Evolutionary conservation across 23 tunicate genomes (phyloP), one percentile per base, ranked within the genome.

Genomic region (Halocynthia roretzi): DNA sequence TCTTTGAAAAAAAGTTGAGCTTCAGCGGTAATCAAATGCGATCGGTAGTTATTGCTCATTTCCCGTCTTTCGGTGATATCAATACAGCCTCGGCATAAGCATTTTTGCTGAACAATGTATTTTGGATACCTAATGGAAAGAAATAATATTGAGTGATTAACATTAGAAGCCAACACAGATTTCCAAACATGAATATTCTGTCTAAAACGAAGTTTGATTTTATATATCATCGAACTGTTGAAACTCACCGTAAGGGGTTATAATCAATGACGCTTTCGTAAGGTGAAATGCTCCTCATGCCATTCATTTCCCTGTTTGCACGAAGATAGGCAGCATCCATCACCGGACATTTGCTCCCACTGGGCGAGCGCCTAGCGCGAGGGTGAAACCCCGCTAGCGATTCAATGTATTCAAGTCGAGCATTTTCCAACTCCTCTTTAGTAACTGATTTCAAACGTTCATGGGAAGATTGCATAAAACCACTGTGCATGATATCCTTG

Each of bases 241-340:
- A 74, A 20, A 54, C 56, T 52, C 52, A 74, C 78, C 78, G 55
- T 12, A 14, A 19, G 8, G 78, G 78, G 56, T 74, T 74, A 44
- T 14, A 74, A 52, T 54, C 78, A 22, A 74, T 14, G 55, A 54
- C 10, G 8, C 23, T 15, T 19, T 52, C 78, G 56, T 74, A 74
- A 23, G 78, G 78, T 21, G 78, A 74, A 8, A 74, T 14, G 56
- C 78, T 74, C 6, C 78, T 74, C 78, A 74, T 74, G n/a, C 78
- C 78, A n/a, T 54, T 54, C 62, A 54, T 52, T 50, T 12, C 21
- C 10, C 31, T 9, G 40, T 74, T 53, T 56, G 55, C 18, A 11
- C 5, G 15, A 8, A 74, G 56, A 74, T 74, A 54, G 8, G 69
- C 62, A 8, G n/a, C 60, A n/a, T 74, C 19, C 78, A 74, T 53